These are phyloP conservation scores for Pterophyllum scalare DNA, from an alignment of 2,113 vertebrate species.

Conservation along the genomic window DNA sequence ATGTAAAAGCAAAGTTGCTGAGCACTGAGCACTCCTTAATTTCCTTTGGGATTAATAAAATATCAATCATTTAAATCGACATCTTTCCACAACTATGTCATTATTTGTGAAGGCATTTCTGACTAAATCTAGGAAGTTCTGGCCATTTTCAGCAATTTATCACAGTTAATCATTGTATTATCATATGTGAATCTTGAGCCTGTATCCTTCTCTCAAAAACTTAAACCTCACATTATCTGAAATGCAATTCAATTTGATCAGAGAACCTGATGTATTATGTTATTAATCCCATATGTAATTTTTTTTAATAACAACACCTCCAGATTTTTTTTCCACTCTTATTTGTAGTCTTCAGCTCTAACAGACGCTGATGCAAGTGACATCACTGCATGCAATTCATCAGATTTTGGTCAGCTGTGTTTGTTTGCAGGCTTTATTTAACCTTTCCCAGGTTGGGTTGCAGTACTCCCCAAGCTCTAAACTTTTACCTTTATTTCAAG, in stretches of 20 bases:
- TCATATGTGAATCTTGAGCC: neutral
- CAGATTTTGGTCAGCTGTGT: neutral
- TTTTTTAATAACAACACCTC: neutral
- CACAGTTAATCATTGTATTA: neutral
- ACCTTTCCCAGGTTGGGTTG: neutral
- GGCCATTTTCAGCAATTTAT: neutral
- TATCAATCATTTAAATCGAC: neutral
- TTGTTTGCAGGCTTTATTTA: neutral
- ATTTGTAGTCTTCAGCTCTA: neutral
- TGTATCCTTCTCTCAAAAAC: neutral
- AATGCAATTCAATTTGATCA: slow-evolving; percentile 6
- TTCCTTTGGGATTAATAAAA: too few species aligned
- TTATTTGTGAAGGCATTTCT: neutral
- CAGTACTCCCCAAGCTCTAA: neutral
- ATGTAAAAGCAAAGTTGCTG: neutral
- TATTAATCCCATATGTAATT: neutral
- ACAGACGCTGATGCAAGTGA: neutral
- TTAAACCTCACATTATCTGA: neutral
- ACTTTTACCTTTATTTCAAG: neutral
- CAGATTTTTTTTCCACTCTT: neutral
- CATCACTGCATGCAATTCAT: neutral
- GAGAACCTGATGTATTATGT: neutral
- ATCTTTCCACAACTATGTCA: neutral
- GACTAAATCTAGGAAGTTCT: neutral
- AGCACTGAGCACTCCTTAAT: too few species aligned